Evolutionary conservation across 1,140 invertebrate species (phyloP).

Genomic region (Calephelis nemesis): DNA sequence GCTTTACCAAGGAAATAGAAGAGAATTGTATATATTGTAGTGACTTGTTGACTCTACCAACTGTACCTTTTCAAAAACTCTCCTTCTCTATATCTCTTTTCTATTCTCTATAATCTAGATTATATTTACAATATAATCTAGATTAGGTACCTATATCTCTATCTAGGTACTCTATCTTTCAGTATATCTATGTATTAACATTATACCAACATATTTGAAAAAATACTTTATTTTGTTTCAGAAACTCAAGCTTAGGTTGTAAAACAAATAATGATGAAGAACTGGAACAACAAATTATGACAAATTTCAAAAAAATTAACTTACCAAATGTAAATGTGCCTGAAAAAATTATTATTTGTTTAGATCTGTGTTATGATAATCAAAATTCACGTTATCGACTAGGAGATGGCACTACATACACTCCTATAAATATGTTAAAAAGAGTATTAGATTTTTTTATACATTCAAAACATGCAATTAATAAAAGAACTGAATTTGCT

Average conservation of each 20-base stretch:
- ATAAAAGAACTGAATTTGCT: slow-evolving; percentile 84
- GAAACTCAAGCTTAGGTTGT: slow-evolving; percentile 25
- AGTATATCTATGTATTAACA: too few relatives aligned
- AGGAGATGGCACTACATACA: slow-evolving; percentile 80
- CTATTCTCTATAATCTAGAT: too few relatives aligned
- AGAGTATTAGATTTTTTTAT: slow-evolving; percentile 83
- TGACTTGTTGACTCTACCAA: too few relatives aligned
- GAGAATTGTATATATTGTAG: too few relatives aligned
- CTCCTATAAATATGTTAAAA: slow-evolving; percentile 83
- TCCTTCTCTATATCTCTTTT: too few relatives aligned
- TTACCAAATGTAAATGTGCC: slow-evolving; percentile 80
- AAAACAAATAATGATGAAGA: slow-evolving; percentile 42
- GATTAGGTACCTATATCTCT: too few relatives aligned
- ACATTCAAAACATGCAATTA: slow-evolving; percentile 82
- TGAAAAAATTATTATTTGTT: slow-evolving; percentile 83
- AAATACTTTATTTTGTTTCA: slow-evolving; percentile 24
- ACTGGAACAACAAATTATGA: slow-evolving; percentile 56
- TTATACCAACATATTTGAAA: background rate
- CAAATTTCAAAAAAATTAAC: slow-evolving; percentile 64
- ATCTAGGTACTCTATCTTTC: too few relatives aligned
- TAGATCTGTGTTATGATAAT: slow-evolving; percentile 84
- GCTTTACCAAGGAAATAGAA: too few relatives aligned
- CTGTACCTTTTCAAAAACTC: too few relatives aligned
- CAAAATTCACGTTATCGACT: slow-evolving; percentile 78
- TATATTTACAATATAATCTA: too few relatives aligned